These are phyloP conservation scores for Coracias cyanogaster DNA, from an alignment of 2,797 vertebrate genomes.

Conservation along the genomic window DNA sequence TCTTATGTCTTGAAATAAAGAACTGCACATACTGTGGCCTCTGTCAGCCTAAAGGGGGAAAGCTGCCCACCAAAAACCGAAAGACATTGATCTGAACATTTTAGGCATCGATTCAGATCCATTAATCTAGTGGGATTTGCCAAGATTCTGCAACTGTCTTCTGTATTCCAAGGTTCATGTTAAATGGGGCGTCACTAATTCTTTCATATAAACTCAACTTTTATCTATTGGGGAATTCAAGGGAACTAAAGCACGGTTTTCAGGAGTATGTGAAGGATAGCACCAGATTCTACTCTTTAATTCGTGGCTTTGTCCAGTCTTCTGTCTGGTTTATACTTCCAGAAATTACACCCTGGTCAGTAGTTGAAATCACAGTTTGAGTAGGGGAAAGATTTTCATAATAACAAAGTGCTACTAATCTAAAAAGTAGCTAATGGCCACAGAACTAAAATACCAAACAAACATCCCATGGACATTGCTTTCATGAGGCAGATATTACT, in stretches of 20 bases:
- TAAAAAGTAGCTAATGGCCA: neutral
- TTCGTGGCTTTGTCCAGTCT: neutral
- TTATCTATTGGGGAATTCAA: neutral
- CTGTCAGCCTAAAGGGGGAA: conserved; percentile 61
- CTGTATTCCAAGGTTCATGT: conserved; percentile 69
- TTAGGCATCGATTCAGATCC: conserved; percentile 61
- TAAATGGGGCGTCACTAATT: conserved; percentile 56
- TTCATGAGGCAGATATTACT: neutral
- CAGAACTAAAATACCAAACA: neutral
- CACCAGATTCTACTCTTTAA: neutral
- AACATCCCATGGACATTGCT: neutral
- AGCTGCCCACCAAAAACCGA: neutral
- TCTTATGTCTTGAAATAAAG: conserved; percentile 74
- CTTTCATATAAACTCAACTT: neutral
- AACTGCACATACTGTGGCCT: conserved; percentile 59
- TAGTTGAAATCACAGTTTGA: neutral
- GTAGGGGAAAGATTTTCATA: neutral
- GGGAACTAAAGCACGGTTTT: neutral
- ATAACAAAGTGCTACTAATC: neutral
- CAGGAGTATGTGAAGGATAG: neutral
- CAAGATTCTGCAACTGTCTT: conserved; percentile 65
- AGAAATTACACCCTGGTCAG: neutral
- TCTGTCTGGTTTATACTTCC: neutral
- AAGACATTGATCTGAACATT: conserved; percentile 71
- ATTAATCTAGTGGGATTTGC: conserved; percentile 68